Evolutionary conservation across 2,888 invertebrate species (phyloP).

Genomic region (Epinotia bilunana): DNA sequence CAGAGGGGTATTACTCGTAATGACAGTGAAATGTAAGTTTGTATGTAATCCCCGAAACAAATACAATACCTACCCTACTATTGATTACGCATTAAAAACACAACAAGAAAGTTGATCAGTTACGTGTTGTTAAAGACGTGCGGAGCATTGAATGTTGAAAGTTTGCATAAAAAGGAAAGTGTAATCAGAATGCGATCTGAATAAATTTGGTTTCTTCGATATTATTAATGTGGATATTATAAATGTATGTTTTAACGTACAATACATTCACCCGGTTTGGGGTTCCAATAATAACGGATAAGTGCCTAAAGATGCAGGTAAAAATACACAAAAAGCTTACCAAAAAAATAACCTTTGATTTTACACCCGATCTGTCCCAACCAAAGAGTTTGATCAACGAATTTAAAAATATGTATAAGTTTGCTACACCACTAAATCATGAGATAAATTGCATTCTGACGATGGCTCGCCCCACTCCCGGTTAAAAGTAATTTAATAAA

Average conservation of each 20-base stretch:
- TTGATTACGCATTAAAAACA: constrained; percentile 41
- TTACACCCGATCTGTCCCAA: background rate
- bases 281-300: constrained; percentile 12
- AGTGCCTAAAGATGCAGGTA: constrained; percentile 24
- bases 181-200: constrained; percentile 46
- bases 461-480: background rate
- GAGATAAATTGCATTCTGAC: background rate
- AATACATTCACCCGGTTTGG: constrained; percentile 11
- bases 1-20: no score
- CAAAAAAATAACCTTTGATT: constrained; percentile 13
- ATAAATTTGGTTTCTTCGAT: constrained; percentile 23
- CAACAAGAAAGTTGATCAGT: constrained; percentile 66
- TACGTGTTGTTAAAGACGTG: constrained; percentile 58
- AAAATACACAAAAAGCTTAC: constrained; percentile 1
- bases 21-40: no score
- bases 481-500: background rate
- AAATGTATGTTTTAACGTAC: background rate
- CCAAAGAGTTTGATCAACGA: background rate
- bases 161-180: constrained; percentile 59
- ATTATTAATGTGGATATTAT: background rate
- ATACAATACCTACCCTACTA: background rate
- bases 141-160: constrained; percentile 59
- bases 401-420: background rate
- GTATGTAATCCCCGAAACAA: no score
- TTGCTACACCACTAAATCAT: background rate